A percentile compares a stretch with the other conserved stretches of the same genome.
These are phyloP conservation scores for Taurulus bubalis DNA, from an alignment of 2,113 vertebrate genomes.

Conservation along the genomic window DNA sequence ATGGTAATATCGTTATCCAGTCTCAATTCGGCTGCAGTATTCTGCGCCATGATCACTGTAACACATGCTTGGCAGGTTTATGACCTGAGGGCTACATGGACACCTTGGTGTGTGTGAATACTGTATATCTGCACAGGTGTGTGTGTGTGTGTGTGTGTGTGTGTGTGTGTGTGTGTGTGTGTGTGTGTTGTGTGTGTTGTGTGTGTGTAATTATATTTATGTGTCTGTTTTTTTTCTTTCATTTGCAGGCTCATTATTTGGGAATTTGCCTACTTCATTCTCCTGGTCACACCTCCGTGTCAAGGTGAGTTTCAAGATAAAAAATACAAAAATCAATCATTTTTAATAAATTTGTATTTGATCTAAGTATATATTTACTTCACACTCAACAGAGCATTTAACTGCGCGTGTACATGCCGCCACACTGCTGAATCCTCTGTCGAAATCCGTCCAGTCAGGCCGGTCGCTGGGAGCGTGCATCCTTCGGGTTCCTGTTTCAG, in stretches of 20 bases:
- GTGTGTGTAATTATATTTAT: conserved; percentile 10
- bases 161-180: conserved; percentile 19
- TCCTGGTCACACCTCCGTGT: conserved; percentile 6
- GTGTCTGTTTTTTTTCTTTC: conserved; percentile 43
- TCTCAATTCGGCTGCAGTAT: conserved; percentile 50
- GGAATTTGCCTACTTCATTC: not conserved
- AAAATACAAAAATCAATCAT: not conserved
- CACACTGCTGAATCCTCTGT: not conserved
- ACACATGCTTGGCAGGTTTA: conserved; percentile 73
- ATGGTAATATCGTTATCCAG: conserved; percentile 45
- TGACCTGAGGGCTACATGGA: conserved; percentile 56
- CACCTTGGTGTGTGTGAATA: conserved; percentile 36
- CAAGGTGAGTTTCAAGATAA: conserved; percentile 31
- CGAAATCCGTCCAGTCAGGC: not conserved
- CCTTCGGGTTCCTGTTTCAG: not conserved
- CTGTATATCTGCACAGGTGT: conserved; percentile 11
- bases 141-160: conserved; percentile 17
- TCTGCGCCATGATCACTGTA: conserved; percentile 65
- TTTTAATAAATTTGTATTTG: not conserved
- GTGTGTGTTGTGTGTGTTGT: not conserved
- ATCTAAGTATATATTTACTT: conserved; percentile 20
- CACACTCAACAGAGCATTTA: not conserved
- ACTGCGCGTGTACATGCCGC: conserved; percentile 2
- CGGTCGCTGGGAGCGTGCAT: not conserved
- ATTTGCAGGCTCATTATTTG: conserved; percentile 49